Evolutionary conservation across 2,113 vertebrate species (phyloP), one percentile per base, ranked within the genome.

Genomic region (Microcebus ravelobensis): DNA sequence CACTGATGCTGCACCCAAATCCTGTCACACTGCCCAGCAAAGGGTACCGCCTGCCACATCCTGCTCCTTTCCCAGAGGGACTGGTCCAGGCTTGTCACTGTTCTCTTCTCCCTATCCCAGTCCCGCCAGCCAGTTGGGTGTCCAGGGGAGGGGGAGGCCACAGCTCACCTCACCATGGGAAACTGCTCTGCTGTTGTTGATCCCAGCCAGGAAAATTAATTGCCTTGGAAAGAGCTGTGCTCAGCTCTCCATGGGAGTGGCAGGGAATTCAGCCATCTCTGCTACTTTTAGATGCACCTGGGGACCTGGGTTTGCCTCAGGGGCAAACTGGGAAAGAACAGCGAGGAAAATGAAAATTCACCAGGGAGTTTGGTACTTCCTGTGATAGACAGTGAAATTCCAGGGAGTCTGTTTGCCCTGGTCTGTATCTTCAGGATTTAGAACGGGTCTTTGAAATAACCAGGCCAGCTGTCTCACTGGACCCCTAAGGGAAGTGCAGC

Each of bases 161-260:
- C 15, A 68, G 52, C 83, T 96, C 39, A 2, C 48, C 82, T 82
- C 2, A 27, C 95, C 92, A 87, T 97, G 96, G 97, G 97, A 98
- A 97, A 80, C 81, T 55, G 73, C 71, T 55, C 70, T 45, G 27
- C 57, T 23, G 20, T 39, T 14, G 57, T 39, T 14, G 57, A 59
- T 81, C 31, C 50, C 87, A 91, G 96, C 81, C 96, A 97, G 87
- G 55, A 86, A 83, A 94, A 89, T 83, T 42, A 55, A 90, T 42
- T 94, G 90, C 45, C 29, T 96, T 76, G 17, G 74, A 82, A 86
- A 65, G 61, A 74, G 86, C 5, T 76, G 57, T 20, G 29, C 74
- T 89, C 79, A n/a, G 74, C 91, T 84, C 77, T 79, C 55, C 34
- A 0, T 29, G 79, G 77, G 86, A 20, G 80, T 48, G 83, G 84